Evolutionary conservation across 2,113 vertebrate genomes (phyloP).

Genomic region (Melanerpes formicivorus): DNA sequence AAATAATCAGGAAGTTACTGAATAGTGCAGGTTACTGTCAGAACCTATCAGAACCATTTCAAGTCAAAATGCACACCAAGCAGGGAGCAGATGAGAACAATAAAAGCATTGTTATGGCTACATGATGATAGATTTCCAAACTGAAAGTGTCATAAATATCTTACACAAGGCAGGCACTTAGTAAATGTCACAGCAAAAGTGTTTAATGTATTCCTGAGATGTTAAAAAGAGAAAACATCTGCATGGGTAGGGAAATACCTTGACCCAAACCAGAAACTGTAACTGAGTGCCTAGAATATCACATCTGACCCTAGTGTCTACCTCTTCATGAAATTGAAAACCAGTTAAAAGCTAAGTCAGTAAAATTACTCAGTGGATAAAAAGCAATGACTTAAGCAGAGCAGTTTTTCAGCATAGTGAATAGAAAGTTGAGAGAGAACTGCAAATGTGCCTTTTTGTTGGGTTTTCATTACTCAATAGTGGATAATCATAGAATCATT

Average conservation of each 20-base stretch:
- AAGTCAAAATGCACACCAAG: neutral
- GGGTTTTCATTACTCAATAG: no score
- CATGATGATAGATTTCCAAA: neutral
- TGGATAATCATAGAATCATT: no score
- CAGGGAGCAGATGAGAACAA: constrained; percentile 27
- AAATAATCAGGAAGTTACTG: neutral
- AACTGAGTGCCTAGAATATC: neutral
- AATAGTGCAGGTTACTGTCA: neutral
- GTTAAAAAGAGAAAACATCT: constrained; percentile 27
- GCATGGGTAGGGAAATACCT: neutral
- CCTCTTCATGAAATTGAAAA: neutral
- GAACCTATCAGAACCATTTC: neutral
- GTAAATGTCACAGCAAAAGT: constrained; percentile 8
- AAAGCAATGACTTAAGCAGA: neutral
- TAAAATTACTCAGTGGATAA: neutral
- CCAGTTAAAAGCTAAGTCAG: neutral
- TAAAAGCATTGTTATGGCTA: constrained; percentile 12
- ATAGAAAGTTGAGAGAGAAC: neutral
- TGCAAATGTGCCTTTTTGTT: neutral
- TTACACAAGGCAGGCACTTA: neutral
- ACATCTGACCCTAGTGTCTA: neutral
- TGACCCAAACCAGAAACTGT: neutral
- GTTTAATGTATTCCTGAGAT: neutral
- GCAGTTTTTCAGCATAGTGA: neutral
- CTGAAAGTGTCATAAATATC: neutral